phyloP scores from a whole-genome alignment of 2,888 invertebrate genomes.

The Hypolimnas misippus region DNA sequence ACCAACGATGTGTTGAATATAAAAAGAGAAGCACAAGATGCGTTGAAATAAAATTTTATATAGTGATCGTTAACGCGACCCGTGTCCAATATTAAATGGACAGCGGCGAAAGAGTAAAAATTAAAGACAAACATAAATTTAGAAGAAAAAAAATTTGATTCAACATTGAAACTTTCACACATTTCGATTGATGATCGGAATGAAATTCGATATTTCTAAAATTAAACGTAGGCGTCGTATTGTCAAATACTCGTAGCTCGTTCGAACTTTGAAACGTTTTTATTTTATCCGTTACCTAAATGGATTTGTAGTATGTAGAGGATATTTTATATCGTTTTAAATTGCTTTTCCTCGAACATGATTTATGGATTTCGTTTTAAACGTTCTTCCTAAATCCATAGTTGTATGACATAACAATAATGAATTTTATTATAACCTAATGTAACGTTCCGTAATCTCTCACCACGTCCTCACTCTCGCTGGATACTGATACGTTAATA shows the following conservation, averaged over 20 bases:
- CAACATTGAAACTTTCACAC: slow-evolving; percentile 59
- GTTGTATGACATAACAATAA: background rate
- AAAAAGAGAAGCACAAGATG: slow-evolving; percentile 66
- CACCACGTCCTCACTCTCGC: slow-evolving; percentile 34
- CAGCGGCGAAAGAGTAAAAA: slow-evolving; percentile 77
- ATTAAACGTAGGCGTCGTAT: slow-evolving; percentile 62
- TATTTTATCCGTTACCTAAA: slow-evolving; percentile 23
- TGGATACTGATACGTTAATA: slow-evolving; percentile 43
- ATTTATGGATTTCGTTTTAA: background rate
- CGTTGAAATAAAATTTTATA: slow-evolving; percentile 82
- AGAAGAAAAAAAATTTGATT: slow-evolving; percentile 67
- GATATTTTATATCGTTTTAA: too few relatives aligned
- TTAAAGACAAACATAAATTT: slow-evolving; percentile 82
- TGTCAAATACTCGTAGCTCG: slow-evolving; percentile 48
- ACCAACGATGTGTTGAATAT: slow-evolving; percentile 74
- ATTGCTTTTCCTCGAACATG: too few relatives aligned
- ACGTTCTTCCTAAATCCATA: background rate
- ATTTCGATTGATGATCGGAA: slow-evolving; percentile 69
- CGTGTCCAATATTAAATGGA: slow-evolving; percentile 79
- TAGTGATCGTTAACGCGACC: slow-evolving; percentile 80
- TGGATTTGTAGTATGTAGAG: slow-evolving; percentile 15
- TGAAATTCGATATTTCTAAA: slow-evolving; percentile 77
- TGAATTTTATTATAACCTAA: background rate
- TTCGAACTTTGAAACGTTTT: slow-evolving; percentile 23
- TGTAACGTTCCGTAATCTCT: slow-evolving; percentile 19